These are phyloP conservation scores for Oikopleura vanhoeffeni DNA, from an alignment of 23 tunicate species.

Conservation along the genomic window DNA sequence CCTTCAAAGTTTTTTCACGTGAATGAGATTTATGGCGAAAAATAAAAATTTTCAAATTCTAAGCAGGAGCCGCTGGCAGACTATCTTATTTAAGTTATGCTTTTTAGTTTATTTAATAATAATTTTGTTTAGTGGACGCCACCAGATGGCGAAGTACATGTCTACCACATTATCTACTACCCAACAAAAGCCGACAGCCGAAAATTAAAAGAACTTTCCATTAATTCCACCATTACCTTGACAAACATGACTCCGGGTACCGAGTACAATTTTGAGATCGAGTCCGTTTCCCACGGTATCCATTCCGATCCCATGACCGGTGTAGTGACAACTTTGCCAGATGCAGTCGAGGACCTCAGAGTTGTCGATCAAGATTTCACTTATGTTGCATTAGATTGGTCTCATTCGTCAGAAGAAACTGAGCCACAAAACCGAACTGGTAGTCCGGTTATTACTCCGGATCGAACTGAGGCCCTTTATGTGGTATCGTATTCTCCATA, in stretches of 20 bases:
- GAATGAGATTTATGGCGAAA: too few species aligned
- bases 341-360: background rate
- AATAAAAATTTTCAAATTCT: too few species aligned
- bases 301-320: background rate
- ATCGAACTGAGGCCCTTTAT: background rate
- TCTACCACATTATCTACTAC: background rate
- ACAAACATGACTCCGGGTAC: background rate
- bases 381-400: background rate
- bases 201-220: background rate
- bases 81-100: too few species aligned
- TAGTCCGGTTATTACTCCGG: too few species aligned
- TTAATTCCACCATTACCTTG: background rate
- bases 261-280: background rate
- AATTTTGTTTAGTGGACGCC: too few species aligned
- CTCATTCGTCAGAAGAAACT: too few species aligned
- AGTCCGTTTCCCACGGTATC: background rate
- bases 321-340: background rate
- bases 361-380: background rate
- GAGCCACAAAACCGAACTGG: too few species aligned
- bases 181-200: background rate
- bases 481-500: background rate
- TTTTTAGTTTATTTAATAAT: too few species aligned
- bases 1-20: too few species aligned
- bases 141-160: background rate
- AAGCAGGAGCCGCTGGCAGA: too few species aligned